phyloP scores from a whole-genome alignment of 2,888 invertebrate genomes.

The Desoria tigrina region DNA sequence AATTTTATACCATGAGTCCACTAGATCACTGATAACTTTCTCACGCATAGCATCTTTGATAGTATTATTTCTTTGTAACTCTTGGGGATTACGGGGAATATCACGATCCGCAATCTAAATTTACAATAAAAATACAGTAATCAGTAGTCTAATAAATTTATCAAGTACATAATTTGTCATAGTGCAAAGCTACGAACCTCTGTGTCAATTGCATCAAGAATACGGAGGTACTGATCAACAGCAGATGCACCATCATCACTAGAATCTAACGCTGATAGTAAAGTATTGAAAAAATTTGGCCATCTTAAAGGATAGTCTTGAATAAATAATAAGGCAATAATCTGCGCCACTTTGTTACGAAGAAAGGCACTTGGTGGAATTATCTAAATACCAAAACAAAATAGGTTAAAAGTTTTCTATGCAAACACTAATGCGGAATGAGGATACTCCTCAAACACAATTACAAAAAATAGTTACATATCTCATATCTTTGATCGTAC shows the following conservation, averaged over 20 bases:
- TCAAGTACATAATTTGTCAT: neutral
- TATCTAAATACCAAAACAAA: slow-evolving; percentile 19
- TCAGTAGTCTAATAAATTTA: too few species aligned
- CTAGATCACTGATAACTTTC: slow-evolving; percentile 60
- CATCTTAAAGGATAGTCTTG: slow-evolving; percentile 62
- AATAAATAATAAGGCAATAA: slow-evolving; percentile 61
- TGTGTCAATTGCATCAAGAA: slow-evolving; percentile 61
- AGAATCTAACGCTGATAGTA: slow-evolving; percentile 56
- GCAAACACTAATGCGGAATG: too few species aligned
- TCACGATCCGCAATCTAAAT: slow-evolving; percentile 59
- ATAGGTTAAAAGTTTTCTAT: slow-evolving; percentile 12
- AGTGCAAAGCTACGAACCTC: slow-evolving; percentile 59
- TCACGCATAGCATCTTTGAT: slow-evolving; percentile 64
- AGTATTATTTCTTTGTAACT: slow-evolving; percentile 59
- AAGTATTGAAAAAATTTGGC: slow-evolving; percentile 61
- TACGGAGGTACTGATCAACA: slow-evolving; percentile 61
- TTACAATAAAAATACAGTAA: slow-evolving; percentile 9
- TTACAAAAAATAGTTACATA: slow-evolving; percentile 12
- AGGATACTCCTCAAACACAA: slow-evolving; percentile 14
- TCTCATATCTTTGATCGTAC: slow-evolving; percentile 51
- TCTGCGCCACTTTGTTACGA: slow-evolving; percentile 62
- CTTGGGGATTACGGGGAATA: slow-evolving; percentile 57
- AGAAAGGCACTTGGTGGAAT: slow-evolving; percentile 10
- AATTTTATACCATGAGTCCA: slow-evolving; percentile 62
- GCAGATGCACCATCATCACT: slow-evolving; percentile 56